A percentile compares a stretch with the other conserved stretches of the same genome.
Conservation (phyloP, 1,140 invertebrate genomes). For the Cydia amplana region DNA sequence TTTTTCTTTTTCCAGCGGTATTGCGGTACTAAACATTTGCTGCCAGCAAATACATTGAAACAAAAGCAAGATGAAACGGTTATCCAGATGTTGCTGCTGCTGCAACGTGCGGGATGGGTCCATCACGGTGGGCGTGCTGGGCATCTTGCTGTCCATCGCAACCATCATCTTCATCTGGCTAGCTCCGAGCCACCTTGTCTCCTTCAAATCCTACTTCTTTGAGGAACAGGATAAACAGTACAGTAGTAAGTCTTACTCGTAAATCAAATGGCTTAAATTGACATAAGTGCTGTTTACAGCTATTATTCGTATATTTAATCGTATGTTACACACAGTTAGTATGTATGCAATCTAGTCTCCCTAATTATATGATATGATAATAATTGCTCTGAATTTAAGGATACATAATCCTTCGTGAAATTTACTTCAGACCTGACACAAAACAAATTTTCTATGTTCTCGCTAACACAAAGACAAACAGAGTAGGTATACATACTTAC, state of each 20-base stretch:
- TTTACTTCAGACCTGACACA: no score
- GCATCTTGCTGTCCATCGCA: slow-evolving; percentile 81
- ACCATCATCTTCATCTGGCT: slow-evolving; percentile 75
- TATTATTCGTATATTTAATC: no score
- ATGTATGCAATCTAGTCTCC: no score
- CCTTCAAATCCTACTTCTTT: slow-evolving; percentile 86
- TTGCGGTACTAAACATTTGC: slow-evolving; percentile 25
- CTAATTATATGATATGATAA: no score
- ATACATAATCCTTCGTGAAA: no score
- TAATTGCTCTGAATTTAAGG: no score
- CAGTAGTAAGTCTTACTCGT: slow-evolving; percentile 20
- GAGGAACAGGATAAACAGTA: slow-evolving; percentile 68
- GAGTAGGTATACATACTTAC: no score
- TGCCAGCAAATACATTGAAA: slow-evolving; percentile 32
- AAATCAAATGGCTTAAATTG: no score
- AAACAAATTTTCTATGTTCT: no score
- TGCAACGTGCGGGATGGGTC: slow-evolving; percentile 85
- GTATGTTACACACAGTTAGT: no score
- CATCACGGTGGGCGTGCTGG: slow-evolving; percentile 84
- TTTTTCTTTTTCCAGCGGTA: slow-evolving; percentile 1
- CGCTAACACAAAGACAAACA: no score
- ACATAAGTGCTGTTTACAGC: no score
- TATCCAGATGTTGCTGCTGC: slow-evolving; percentile 83
- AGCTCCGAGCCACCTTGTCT: slow-evolving; percentile 56
- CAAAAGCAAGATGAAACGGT: slow-evolving; percentile 60